phyloP scores from a whole-genome alignment of 2,888 invertebrate genomes.

The Ophion costatus region DNA sequence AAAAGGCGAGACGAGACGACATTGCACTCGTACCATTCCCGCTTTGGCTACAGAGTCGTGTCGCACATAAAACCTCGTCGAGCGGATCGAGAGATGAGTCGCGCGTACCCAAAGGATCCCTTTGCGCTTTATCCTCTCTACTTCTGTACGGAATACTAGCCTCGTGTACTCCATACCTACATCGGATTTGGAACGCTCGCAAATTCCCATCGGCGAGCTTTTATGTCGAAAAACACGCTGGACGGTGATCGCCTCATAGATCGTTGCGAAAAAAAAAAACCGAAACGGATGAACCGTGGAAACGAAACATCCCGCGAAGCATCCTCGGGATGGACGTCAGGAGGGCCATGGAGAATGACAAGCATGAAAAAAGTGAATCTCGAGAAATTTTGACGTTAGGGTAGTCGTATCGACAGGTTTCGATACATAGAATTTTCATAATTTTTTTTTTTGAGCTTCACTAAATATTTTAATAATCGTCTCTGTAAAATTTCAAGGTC shows the following conservation, averaged over 20 bases:
- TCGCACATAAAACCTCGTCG: constrained; percentile 34
- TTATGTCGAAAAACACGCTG: constrained; percentile 49
- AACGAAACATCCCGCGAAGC: too few species aligned
- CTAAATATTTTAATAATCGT: too few species aligned
- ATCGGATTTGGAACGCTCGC: constrained; percentile 59
- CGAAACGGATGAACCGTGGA: background rate
- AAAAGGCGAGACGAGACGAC: constrained; percentile 75
- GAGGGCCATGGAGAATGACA: background rate
- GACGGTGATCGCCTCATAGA: background rate
- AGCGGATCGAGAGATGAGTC: constrained; percentile 28
- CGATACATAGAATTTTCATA: too few species aligned
- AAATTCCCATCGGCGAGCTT: constrained; percentile 28
- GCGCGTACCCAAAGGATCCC: constrained; percentile 39
- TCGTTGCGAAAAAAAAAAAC: background rate
- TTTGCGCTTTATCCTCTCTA: background rate
- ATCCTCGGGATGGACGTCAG: too few species aligned
- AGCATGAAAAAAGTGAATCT: constrained; percentile 19
- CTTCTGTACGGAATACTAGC: constrained; percentile 15
- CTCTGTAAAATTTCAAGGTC: too few species aligned
- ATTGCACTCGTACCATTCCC: constrained; percentile 69
- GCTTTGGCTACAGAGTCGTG: constrained; percentile 52
- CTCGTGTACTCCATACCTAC: constrained; percentile 52
- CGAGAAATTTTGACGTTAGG: background rate
- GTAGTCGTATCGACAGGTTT: too few species aligned
- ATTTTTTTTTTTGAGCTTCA: too few species aligned